Evolutionary conservation across 2,113 vertebrate genomes (phyloP).

Genomic region (Petrocephalus zakoni): DNA sequence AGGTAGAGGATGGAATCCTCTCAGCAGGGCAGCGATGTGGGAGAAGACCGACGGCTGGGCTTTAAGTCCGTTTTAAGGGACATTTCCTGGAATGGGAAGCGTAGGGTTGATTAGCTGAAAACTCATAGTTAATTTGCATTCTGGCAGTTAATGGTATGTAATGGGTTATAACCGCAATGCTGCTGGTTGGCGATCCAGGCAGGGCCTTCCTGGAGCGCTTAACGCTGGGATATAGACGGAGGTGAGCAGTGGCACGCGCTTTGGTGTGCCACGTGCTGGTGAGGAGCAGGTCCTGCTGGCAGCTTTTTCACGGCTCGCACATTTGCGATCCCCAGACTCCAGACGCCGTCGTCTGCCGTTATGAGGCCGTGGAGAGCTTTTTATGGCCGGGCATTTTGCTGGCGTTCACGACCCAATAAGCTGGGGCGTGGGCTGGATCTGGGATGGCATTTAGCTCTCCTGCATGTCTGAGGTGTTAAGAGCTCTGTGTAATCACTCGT

Average conservation of each 20-base stretch:
- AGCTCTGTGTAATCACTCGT: background rate
- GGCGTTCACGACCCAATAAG: constrained; percentile 20
- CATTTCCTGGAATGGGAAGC: background rate
- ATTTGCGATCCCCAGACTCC: background rate
- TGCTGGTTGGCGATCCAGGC: background rate
- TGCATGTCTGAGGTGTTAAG: constrained; percentile 16
- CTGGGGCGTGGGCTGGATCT: background rate
- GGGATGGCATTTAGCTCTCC: constrained; percentile 24
- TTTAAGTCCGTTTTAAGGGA: background rate
- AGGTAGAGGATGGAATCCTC: background rate
- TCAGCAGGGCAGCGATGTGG: background rate
- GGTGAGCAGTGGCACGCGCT: background rate
- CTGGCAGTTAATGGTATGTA: background rate
- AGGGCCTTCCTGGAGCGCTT: background rate
- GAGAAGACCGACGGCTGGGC: background rate
- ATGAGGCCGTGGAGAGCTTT: background rate
- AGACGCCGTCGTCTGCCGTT: background rate
- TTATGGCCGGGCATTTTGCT: constrained; percentile 28
- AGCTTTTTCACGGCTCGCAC: background rate
- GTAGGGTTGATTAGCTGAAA: background rate
- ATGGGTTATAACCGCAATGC: background rate
- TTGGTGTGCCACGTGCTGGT: background rate
- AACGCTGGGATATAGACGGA: background rate
- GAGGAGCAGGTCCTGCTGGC: background rate
- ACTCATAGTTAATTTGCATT: background rate